Percentiles rank a stretch among this genome's conserved stretches.
phyloP scores from a whole-genome alignment of 1,140 invertebrate genomes.

The Penaeus japonicus region DNA sequence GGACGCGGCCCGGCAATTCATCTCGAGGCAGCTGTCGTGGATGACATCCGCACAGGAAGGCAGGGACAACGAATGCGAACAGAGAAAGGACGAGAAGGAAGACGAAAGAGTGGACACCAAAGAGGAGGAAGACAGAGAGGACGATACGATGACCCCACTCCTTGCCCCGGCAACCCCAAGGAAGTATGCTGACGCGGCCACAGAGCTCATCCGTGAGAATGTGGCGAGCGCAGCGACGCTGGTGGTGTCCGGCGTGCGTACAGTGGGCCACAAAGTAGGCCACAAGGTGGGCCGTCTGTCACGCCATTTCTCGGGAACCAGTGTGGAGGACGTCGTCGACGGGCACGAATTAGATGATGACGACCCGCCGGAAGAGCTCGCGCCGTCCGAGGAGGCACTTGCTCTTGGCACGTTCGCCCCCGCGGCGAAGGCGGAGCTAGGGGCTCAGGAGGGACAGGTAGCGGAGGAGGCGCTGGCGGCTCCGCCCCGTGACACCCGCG shows the following conservation, averaged over 20 bases:
- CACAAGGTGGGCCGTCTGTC: conserved; percentile 78
- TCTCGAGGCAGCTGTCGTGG: conserved; percentile 77
- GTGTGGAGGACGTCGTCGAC: conserved; percentile 67
- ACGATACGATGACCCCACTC: no score
- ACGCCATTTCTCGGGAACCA: conserved; percentile 77
- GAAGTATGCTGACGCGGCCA: conserved; percentile 18
- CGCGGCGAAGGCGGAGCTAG: neutral
- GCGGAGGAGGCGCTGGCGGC: neutral
- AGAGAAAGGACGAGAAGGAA: conserved; percentile 68
- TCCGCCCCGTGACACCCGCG: no score
- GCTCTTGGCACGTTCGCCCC: conserved; percentile 16
- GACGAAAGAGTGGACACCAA: conserved; percentile 22
- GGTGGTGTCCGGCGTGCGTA: conserved; percentile 68
- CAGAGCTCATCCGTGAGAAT: conserved; percentile 60
- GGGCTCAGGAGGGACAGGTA: neutral
- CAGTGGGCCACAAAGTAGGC: conserved; percentile 77
- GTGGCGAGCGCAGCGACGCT: conserved; percentile 74
- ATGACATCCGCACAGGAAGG: conserved; percentile 72
- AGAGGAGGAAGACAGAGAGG: conserved; percentile 41
- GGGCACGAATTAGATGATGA: no score
- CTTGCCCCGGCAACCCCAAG: no score
- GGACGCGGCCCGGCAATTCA: conserved; percentile 75
- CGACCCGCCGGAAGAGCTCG: conserved; percentile 61
- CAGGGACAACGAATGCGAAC: conserved; percentile 62
- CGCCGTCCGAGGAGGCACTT: conserved; percentile 66